phyloP scores from a whole-genome alignment of 2,113 vertebrate species.

The Choloepus hoffmanni region DNA sequence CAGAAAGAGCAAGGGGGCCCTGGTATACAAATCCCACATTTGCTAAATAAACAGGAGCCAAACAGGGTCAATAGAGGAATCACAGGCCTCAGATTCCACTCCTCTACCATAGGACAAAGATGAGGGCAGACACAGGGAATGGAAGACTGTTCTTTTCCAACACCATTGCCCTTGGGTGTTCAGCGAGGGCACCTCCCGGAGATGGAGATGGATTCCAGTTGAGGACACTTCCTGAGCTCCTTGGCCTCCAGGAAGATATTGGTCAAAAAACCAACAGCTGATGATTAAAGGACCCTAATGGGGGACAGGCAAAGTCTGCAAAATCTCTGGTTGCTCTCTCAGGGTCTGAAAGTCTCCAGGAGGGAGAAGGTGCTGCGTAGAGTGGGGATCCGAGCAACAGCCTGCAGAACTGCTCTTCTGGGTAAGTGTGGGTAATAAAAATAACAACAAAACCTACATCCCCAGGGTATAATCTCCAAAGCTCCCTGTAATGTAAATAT shows the following conservation, averaged over 20 bases:
- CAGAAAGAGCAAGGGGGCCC: conserved; percentile 50
- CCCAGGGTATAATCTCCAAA: conserved; percentile 52
- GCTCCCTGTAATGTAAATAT: conserved; percentile 16
- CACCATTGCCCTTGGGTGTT: fast-evolving
- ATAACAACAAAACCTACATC: conserved; percentile 29
- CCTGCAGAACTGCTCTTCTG: not conserved
- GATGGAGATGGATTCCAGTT: not conserved
- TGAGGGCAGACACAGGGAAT: too few species aligned
- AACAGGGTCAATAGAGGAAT: not conserved
- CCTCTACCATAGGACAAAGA: not conserved
- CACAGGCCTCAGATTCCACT: not conserved
- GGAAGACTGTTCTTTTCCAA: not conserved
- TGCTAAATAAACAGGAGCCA: not conserved
- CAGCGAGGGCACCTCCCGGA: fast-evolving
- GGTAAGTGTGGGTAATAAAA: conserved; percentile 34
- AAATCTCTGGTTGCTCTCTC: not conserved
- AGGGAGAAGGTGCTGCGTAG: not conserved
- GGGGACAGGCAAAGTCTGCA: not conserved
- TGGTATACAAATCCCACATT: not conserved
- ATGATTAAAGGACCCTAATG: not conserved
- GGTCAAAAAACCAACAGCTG: not conserved
- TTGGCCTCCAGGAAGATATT: not conserved
- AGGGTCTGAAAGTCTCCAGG: not conserved
- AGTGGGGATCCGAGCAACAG: not conserved
- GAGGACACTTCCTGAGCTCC: not conserved